These are phyloP conservation scores for Ormyrus rosae DNA, from an alignment of 2,888 invertebrate species.

Conservation along the genomic window DNA sequence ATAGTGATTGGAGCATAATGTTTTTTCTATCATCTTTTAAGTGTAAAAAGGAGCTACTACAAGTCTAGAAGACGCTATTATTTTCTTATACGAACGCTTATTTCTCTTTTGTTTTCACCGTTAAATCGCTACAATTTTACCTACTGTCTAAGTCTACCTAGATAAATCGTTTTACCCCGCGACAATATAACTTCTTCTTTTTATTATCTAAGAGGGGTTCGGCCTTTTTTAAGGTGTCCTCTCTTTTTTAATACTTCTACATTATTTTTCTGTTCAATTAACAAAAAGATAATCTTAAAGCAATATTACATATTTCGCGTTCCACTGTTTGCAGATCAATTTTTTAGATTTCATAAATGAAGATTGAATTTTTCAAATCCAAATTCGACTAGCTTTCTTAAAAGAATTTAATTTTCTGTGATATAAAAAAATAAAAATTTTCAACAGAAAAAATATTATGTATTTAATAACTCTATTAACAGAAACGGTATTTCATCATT, in stretches of 20 bases:
- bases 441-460: too few species aligned
- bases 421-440: constrained; percentile 27
- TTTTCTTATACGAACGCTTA: constrained; percentile 55
- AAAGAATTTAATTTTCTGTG: constrained; percentile 19
- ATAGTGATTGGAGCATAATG: constrained; percentile 60
- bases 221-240: constrained; percentile 55
- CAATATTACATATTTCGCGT: background rate
- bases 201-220: constrained; percentile 51
- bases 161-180: constrained; percentile 39
- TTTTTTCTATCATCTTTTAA: constrained; percentile 57
- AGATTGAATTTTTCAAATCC: background rate
- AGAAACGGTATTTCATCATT: background rate
- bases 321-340: background rate
- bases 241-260: constrained; percentile 47
- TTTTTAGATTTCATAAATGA: constrained; percentile 1
- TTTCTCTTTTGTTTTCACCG: constrained; percentile 56
- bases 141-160: constrained; percentile 50
- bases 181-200: constrained; percentile 43
- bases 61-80: constrained; percentile 65
- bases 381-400: constrained; percentile 37
- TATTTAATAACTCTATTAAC: background rate
- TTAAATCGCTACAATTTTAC: constrained; percentile 47
- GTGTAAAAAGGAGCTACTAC: constrained; percentile 67
- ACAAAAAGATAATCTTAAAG: constrained; percentile 25
- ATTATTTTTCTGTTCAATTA: constrained; percentile 31